A percentile compares a stretch with the other conserved stretches of the same genome.
These are phyloP conservation scores for Iguana delicatissima DNA, from an alignment of 2,797 vertebrate species.

Conservation along the genomic window DNA sequence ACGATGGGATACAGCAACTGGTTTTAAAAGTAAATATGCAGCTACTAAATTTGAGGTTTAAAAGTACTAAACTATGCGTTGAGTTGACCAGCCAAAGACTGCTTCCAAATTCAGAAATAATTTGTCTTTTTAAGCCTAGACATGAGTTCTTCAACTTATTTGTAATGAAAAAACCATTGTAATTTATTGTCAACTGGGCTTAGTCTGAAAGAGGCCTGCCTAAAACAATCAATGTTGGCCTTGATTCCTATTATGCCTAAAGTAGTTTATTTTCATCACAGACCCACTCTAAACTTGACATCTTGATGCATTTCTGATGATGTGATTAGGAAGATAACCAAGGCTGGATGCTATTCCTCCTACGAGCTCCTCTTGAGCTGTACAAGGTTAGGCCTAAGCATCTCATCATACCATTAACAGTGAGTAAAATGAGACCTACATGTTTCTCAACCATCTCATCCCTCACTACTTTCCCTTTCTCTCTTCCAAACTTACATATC, in stretches of 20 bases:
- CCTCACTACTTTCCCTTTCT: too few species aligned
- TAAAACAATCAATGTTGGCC: background rate
- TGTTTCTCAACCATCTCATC: too few species aligned
- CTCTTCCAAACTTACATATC: too few species aligned
- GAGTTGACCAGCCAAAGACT: slow-evolving; percentile 23
- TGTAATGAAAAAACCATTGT: background rate
- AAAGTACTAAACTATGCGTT: background rate
- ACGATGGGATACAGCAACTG: background rate
- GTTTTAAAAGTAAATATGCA: background rate
- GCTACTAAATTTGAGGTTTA: background rate
- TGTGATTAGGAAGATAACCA: too few species aligned
- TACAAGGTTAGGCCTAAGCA: too few species aligned
- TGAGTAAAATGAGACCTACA: too few species aligned
- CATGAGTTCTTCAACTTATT: background rate
- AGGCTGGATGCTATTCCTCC: too few species aligned
- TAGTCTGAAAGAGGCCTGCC: too few species aligned
- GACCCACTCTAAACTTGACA: background rate
- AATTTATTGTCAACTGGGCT: background rate
- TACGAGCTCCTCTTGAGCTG: too few species aligned
- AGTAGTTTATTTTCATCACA: background rate
- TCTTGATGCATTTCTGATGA: background rate
- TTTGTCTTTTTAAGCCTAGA: background rate
- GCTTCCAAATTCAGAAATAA: slow-evolving; percentile 14
- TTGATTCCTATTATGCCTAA: background rate
- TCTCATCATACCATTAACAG: too few species aligned